Evolutionary conservation across 1,140 invertebrate genomes (phyloP), one percentile per base, ranked within the genome.

Genomic region (Drusus annulatus): DNA sequence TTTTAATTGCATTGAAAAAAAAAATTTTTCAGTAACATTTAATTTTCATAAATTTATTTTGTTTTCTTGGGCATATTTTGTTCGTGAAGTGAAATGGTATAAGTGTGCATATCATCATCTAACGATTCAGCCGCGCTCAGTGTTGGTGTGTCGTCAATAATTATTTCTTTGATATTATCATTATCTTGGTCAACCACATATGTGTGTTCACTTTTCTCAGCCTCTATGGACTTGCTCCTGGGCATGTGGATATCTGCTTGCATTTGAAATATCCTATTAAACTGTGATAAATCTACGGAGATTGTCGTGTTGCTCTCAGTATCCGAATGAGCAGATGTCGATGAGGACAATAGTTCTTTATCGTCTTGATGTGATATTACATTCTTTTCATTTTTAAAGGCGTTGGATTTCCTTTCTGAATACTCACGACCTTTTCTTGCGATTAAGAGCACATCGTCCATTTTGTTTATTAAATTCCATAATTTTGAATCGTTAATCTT

Each of bases 101-200:
- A 83, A 17, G 82, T 83, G 13, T 74, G 63, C 23, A 73, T 31
- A 78, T 83, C 82, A 21, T 83, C 80, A 63, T 83, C 82, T 51
- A 81, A 63, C 15, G 82, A 83, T 81, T 83, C 82, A 8, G 77
- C 82, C 25, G 78, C 78, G 52, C 82, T 83, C 19, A 81, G 51
- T 28, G 80, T 80, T 19, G 82, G 80, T 36, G 82, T 81, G 17
- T 60, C 74, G 28, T 80, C 76, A 45, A 74, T 54, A 21, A 51
- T 69, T 74, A 17, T 28, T 65, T 60, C 19, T 50, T 73, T 25
- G 7, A 5, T 21, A 23, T 15, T 8, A 15, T n/a, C 17, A 68
- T 78, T 13, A 71, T 52, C 19, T 65, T 71, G 77, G 16, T 81
- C 69, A 21, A 78, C 19, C 77, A 21, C 51, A 23, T 80, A 77